A percentile compares a stretch with the other conserved stretches of the same genome.
Evolutionary conservation across 2,888 invertebrate species (phyloP).

Genomic region (Campoletis raptor): DNA sequence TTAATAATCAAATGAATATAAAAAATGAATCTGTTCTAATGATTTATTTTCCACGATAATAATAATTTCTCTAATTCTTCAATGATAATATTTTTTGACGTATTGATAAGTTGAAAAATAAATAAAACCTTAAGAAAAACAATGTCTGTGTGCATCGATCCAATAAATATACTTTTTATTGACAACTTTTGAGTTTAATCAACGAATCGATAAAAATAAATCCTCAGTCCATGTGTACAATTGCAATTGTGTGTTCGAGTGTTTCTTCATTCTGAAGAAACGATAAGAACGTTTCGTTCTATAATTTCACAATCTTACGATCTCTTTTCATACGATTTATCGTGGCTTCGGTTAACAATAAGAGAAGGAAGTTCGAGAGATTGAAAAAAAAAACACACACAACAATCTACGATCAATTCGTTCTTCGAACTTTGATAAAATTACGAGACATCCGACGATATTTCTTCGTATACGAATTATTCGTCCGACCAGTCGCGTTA

Average conservation of each 20-base stretch:
- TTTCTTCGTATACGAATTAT: neutral
- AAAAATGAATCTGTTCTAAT: neutral
- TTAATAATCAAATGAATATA: neutral
- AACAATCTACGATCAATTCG: conserved; percentile 15
- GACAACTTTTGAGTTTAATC: conserved; percentile 5
- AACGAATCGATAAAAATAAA: conserved; percentile 22
- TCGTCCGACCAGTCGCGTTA: neutral
- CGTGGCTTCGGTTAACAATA: neutral
- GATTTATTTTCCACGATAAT: neutral
- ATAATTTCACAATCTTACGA: conserved; percentile 42
- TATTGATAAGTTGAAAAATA: no score
- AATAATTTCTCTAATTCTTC: neutral
- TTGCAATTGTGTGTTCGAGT: neutral
- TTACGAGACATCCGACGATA: neutral
- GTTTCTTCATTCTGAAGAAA: neutral
- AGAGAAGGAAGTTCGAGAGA: conserved; percentile 1
- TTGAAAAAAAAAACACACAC: neutral
- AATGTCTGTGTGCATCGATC: neutral
- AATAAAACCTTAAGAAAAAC: neutral
- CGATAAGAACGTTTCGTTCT: conserved; percentile 27
- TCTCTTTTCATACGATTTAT: neutral
- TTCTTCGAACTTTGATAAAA: conserved; percentile 35
- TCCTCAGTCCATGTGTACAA: neutral
- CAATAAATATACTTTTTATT: neutral
- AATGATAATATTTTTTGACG: neutral